Base-by-base conservation (phyloP, 2,797 vertebrate genomes). In the Merluccius polli region DNA sequence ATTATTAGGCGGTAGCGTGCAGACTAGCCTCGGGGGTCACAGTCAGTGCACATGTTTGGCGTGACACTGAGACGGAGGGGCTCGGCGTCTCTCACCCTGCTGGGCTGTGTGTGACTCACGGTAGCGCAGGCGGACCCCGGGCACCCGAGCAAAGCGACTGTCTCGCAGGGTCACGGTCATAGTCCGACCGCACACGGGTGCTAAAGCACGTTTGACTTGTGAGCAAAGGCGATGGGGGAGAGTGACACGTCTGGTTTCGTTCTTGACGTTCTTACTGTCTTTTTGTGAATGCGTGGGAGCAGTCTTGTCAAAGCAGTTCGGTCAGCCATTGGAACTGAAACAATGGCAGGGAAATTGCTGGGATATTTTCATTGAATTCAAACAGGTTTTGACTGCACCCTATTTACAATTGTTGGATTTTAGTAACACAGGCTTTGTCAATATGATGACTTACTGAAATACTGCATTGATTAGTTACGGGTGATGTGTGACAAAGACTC, bases 51-150 rank as follows among this genome's bases (percentile, higher is more conserved):
- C 78, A 82, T 75, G 77, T 21, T 36, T 41, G 75, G 65, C 31
- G 33, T 81, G 87, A 85, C 83, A 84, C 15, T 73, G 82, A 86
- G 77, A 90, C 78, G 84, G 84, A 81, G 75, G 80, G 79, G 77
- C 77, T 68, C 33, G 44, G 79, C 80, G 84, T 86, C 87, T 82
- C 79, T 78, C 72, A 71, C 78, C 78, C 72, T 21, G 44, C 44
- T 41, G 12, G 44, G 44, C 44, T 16, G 44, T 52, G 44, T 75
- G 75, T 76, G 78, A 83, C 75, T 87, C 80, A 73, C 84, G 83
- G 86, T 75, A 36, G 83, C 85, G 84, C 82, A 83, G 77, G 81
- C 33, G 73, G 75, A 77, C 31, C 36, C 48, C 1, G 4, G 41
- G 75, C 33, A 68, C 71, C 70, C 30, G 77, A 35, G 73, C 72